Percentiles rank a stretch among this genome's conserved stretches.
These are phyloP conservation scores for Bufo gargarizans DNA, from an alignment of 2,113 vertebrate species.

Conservation along the genomic window DNA sequence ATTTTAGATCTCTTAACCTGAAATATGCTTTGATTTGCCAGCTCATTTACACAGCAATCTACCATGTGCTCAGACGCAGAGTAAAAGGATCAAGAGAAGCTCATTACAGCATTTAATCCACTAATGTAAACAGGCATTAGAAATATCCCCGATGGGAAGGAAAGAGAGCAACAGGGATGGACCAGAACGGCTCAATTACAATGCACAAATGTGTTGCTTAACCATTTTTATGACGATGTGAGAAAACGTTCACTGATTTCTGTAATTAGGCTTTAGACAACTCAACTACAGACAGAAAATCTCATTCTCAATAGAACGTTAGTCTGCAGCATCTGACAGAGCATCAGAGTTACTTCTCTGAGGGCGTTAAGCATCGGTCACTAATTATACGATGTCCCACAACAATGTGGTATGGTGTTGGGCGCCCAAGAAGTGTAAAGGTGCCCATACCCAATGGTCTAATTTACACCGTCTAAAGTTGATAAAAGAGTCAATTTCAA, in stretches of 20 bases:
- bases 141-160: constrained; percentile 31
- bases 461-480: too few relatives aligned
- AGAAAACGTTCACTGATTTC: background rate
- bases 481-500: too few relatives aligned
- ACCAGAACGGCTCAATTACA: constrained; percentile 9
- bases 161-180: constrained; percentile 33
- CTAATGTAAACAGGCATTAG: constrained; percentile 43
- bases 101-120: constrained; percentile 50
- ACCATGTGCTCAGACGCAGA: constrained; percentile 36
- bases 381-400: background rate
- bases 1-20: background rate
- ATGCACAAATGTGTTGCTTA: background rate
- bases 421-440: background rate
- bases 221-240: background rate
- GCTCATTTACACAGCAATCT: constrained; percentile 15
- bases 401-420: background rate
- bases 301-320: background rate
- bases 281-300: background rate
- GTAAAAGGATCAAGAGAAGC: constrained; percentile 50
- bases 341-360: background rate
- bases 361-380: background rate
- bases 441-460: too few relatives aligned
- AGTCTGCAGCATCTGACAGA: background rate
- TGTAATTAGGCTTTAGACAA: background rate
- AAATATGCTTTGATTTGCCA: constrained; percentile 32